A percentile compares a stretch with the other conserved stretches of the same genome.
phyloP scores from a whole-genome alignment of 2,888 invertebrate species.

The Hydriomena furcata region DNA sequence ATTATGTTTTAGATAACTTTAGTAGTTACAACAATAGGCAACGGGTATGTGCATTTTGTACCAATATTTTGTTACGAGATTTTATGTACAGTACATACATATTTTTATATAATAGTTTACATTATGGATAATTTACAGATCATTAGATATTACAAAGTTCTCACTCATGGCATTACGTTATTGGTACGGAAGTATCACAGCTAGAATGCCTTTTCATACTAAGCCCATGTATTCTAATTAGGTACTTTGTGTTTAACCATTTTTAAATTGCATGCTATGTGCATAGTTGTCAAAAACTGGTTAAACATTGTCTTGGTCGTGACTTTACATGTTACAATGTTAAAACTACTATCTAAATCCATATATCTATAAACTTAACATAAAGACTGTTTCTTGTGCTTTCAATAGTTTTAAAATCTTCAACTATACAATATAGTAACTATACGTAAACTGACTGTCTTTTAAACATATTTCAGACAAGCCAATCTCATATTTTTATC shows the following conservation, averaged over 20 bases:
- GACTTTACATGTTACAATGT: constrained; percentile 23
- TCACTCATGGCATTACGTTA: constrained; percentile 41
- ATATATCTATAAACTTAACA: constrained; percentile 25
- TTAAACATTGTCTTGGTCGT: constrained; percentile 7
- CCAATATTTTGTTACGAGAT: constrained; percentile 33
- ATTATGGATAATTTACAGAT: constrained; percentile 39
- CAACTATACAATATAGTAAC: constrained; percentile 26
- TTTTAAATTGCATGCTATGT: constrained; percentile 8
- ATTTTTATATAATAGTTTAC: constrained; percentile 47
- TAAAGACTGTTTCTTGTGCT: constrained; percentile 30
- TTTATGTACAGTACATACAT: constrained; percentile 65
- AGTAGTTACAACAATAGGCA: constrained; percentile 16
- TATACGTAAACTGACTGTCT: constrained; percentile 45
- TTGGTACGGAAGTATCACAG: constrained; percentile 62
- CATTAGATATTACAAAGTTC: constrained; percentile 35
- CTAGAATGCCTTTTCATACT: constrained; percentile 41
- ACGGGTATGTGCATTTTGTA: constrained; percentile 39
- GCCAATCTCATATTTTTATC: constrained; percentile 35
- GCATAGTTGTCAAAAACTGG: constrained; percentile 7
- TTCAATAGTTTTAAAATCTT: constrained; percentile 22
- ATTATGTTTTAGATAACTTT: constrained; percentile 17
- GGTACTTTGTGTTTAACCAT: constrained; percentile 8
- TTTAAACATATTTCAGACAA: constrained; percentile 67
- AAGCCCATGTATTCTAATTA: constrained; percentile 20
- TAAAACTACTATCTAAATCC: constrained; percentile 26